phyloP scores from a whole-genome alignment of 2,888 invertebrate species.

The Panorpa germanica region DNA sequence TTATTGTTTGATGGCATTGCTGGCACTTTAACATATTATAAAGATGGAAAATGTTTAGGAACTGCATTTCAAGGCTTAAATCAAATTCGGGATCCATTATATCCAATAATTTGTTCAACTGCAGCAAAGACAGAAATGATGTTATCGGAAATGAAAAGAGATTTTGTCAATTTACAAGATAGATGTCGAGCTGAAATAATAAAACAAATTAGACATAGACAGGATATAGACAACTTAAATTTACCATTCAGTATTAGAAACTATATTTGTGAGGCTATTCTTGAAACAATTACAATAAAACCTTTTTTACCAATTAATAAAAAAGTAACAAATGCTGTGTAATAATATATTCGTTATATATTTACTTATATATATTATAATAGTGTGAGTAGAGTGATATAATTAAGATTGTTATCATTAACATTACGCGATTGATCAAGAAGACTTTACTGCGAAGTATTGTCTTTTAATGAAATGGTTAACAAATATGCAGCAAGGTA shows the following conservation, averaged over 20 bases:
- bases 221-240: conserved; percentile 31
- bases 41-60: conserved; percentile 46
- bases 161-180: conserved; percentile 48
- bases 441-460: too few relatives aligned
- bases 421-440: too few relatives aligned
- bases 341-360: too few relatives aligned
- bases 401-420: too few relatives aligned
- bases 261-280: conserved; percentile 34
- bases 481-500: too few relatives aligned
- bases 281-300: conserved; percentile 20
- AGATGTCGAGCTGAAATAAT: conserved; percentile 42
- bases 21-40: conserved; percentile 50
- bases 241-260: conserved; percentile 35
- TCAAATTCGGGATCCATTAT: conserved; percentile 36
- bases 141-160: conserved; percentile 34
- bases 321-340: too few relatives aligned
- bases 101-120: conserved; percentile 50
- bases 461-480: too few relatives aligned
- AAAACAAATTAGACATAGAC: conserved; percentile 27
- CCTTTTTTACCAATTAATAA: too few relatives aligned
- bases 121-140: conserved; percentile 60
- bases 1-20: conserved; percentile 45
- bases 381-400: too few relatives aligned
- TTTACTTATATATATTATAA: too few relatives aligned
- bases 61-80: conserved; percentile 48